Base-by-base conservation (phyloP, 2,113 vertebrate species). In the Taxidea taxus region DNA sequence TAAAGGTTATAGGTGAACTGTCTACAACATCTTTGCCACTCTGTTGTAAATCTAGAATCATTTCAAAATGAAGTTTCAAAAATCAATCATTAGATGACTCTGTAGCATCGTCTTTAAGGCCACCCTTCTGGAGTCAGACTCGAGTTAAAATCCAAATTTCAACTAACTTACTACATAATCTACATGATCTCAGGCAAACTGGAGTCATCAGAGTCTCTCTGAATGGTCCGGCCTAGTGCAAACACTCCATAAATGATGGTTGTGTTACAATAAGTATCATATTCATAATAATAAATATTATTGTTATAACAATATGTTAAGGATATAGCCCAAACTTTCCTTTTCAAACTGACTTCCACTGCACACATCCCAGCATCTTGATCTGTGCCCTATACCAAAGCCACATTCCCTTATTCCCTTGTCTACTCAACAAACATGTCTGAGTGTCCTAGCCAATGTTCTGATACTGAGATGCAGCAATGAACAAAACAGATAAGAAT, bases 141-240 rank as follows among this genome's bases (percentile, higher is more conserved):
- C 9, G 75, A 75, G 18, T 58, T 85, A 70, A 78, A 86, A 85
- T 39, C 58, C 54, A 80, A 86, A 86, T 58, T 39, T 44, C n/a
- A 72, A 62, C 29, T n/a, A 39, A n/a, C 31, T 64, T 34, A 31
- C 31, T 14, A 20, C 2, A 7, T 12, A 3, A 10, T 16, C 66
- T 44, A 0, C 11, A 10, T 62, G 56, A 54, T 75, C 49, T 54
- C 4, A 51, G 37, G 58, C 42, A n/a, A 58, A 92, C 9, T 1
- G 66, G 64, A 88, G 80, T 15, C 51, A 12, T 4, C 18, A 44
- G 0, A 14, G 20, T 7, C 25, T 68, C 56, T 68, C 87, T 12
- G 21, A 91, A 27, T 66, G 84, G 27, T n/a, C 34, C 15, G 34
- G 34, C 34, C 3, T 37, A 5, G n/a, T 3, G 34, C 25, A 42